These are phyloP conservation scores for Bursaphelenchus mucronatus DNA, from an alignment of 1,140 invertebrate species.

Conservation along the genomic window DNA sequence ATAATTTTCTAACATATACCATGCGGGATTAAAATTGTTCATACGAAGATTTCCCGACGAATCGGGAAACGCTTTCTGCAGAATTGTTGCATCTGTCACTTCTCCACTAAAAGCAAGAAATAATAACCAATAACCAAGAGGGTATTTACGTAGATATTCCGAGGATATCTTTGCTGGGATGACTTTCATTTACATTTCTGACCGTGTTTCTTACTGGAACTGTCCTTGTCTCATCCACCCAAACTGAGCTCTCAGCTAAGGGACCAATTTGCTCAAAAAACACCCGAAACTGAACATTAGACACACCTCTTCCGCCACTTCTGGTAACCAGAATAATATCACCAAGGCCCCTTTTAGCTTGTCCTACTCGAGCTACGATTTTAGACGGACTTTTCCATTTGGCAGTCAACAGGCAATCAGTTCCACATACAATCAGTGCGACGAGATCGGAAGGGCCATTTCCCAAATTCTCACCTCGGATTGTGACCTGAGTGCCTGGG, in stretches of 20 bases:
- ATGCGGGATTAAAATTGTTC: conserved; percentile 86
- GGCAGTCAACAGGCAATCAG: conserved; percentile 85
- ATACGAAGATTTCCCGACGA: conserved; percentile 82
- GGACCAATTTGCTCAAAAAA: conserved; percentile 65
- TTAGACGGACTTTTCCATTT: conserved; percentile 98
- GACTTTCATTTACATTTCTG: conserved; percentile 78
- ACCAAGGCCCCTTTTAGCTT: conserved; percentile 79
- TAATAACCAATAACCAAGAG: conserved; percentile 15
- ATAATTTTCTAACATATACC: conserved; percentile 94
- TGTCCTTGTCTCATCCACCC: conserved; percentile 82
- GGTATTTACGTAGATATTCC: conserved; percentile 71
- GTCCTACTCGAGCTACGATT: conserved; percentile 85
- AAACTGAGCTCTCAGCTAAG: conserved; percentile 94
- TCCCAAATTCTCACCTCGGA: conserved; percentile 87
- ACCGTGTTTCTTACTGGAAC: conserved; percentile 73
- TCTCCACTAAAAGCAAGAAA: neutral
- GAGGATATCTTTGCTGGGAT: conserved; percentile 75
- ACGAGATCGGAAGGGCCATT: conserved; percentile 67
- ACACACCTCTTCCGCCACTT: conserved; percentile 83
- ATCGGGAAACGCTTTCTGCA: conserved; percentile 82
- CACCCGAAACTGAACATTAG: conserved; percentile 86
- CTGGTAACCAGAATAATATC: conserved; percentile 89
- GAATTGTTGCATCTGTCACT: conserved; percentile 30
- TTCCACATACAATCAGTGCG: conserved; percentile 86
- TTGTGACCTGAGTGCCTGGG: conserved; percentile 6